phyloP scores from a whole-genome alignment of 2,113 vertebrate genomes.

The Oryzias woworae region DNA sequence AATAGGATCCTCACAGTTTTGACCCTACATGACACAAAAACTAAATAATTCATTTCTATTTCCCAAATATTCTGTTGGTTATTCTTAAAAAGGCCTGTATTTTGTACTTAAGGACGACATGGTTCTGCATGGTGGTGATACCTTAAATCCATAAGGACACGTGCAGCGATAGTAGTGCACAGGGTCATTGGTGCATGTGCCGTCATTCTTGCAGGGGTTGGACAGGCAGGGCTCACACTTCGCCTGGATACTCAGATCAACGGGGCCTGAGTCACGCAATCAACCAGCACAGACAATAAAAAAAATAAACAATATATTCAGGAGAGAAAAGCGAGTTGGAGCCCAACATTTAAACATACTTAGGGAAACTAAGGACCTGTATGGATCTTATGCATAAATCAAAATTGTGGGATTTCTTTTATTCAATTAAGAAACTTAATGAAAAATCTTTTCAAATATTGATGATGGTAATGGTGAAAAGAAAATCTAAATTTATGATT shows the following conservation, averaged over 20 bases:
- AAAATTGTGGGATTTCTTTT: background rate
- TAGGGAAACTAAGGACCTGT: slow-evolving; percentile 32
- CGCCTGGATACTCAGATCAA: slow-evolving; percentile 90
- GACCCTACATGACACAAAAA: slow-evolving; percentile 78
- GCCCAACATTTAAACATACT: slow-evolving; percentile 7
- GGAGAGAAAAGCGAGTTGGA: background rate
- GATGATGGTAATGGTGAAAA: background rate
- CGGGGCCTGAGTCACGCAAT: slow-evolving; percentile 78
- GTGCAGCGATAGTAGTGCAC: slow-evolving; percentile 96
- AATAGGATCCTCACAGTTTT: slow-evolving; percentile 92
- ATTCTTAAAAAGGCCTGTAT: no score
- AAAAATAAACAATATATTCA: background rate
- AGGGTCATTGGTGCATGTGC: slow-evolving; percentile 92
- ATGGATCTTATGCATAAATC: slow-evolving; percentile 3
- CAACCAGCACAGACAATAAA: slow-evolving; percentile 42
- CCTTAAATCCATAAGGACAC: slow-evolving; percentile 97
- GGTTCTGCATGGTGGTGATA: slow-evolving; percentile 42
- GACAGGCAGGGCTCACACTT: slow-evolving; percentile 98
- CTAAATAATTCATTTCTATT: background rate
- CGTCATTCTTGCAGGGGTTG: slow-evolving; percentile 94
- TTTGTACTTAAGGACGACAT: no score
- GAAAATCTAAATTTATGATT: background rate
- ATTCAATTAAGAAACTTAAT: no score
- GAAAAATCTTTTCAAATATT: background rate
- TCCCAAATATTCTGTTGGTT: no score